These are phyloP conservation scores for Venustaconcha ellipsiformis DNA, from an alignment of 1,140 invertebrate genomes.

Conservation along the genomic window DNA sequence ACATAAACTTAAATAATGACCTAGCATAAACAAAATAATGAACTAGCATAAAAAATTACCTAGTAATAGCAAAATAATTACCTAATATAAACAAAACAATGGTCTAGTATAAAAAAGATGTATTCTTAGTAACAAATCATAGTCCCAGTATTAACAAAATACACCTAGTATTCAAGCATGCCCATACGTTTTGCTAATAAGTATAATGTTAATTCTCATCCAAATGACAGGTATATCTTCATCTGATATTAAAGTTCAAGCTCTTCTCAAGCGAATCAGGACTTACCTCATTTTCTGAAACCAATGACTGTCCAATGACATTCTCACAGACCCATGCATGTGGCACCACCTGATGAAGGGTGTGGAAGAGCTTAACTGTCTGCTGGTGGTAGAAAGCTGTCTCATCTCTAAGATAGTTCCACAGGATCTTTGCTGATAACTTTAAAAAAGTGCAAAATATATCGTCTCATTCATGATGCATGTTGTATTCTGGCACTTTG, in stretches of 20 bases:
- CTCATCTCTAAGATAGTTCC: slow-evolving; percentile 76
- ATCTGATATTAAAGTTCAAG: slow-evolving; percentile 1
- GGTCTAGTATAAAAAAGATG: too few species aligned
- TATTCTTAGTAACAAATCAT: too few species aligned
- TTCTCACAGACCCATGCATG: slow-evolving; percentile 76
- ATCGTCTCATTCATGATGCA: neutral
- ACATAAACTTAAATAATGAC: too few species aligned
- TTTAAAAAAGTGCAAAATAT: slow-evolving; percentile 53
- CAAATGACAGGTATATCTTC: neutral
- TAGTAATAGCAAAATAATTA: too few species aligned
- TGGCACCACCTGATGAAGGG: slow-evolving; percentile 79
- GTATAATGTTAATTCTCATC: too few species aligned
- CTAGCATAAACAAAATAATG: too few species aligned
- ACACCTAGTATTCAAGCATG: too few species aligned
- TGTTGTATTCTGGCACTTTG: neutral
- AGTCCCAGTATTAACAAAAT: too few species aligned
- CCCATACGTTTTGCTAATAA: too few species aligned
- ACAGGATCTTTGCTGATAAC: slow-evolving; percentile 77
- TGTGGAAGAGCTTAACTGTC: slow-evolving; percentile 79
- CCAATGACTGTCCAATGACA: slow-evolving; percentile 75
- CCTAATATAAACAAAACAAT: too few species aligned
- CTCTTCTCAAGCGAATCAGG: neutral
- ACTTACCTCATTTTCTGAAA: slow-evolving; percentile 64
- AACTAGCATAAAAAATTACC: too few species aligned
- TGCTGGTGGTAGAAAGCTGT: slow-evolving; percentile 74